Evolutionary conservation across 2,888 invertebrate species (phyloP), one percentile per base, ranked within the genome.

Genomic region (Agrochola macilenta): DNA sequence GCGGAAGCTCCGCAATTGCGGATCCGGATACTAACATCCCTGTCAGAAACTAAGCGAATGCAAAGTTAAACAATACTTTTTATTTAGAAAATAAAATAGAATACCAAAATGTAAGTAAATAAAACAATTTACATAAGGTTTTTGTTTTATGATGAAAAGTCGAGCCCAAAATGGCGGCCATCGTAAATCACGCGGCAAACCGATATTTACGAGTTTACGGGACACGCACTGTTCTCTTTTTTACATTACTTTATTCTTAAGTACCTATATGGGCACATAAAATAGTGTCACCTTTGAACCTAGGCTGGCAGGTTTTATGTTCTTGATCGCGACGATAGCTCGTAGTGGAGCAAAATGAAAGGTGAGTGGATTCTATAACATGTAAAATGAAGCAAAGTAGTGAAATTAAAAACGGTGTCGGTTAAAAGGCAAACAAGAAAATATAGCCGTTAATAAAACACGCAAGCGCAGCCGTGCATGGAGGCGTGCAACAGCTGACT

Each of bases 151-250:
- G 74, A 82, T 76, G 79, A 74, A 79, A 76, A 68, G 43, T 52
- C 65, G 58, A 72, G 69, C 69, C 70, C 77, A 58, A 74, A 74
- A 73, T 61, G 71, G 60, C 52, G 14, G 58, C 12, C 9, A 5
- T 70, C 85, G 82, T 87, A 86, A 86, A 87, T 87, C 82, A 85
- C 58, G 26, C 14, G 14, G 69, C 35, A 65, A 71, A 70, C 54
- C 76, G 26, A 82, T 87, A 87, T 86, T 86, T 86, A 85, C 85
- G 85, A 84, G 70, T 54, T 73, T 69, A 82, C 77, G 77, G 72
- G 74, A 7, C 20, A 85, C 85, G 81, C 85, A 74, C 35, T 61
- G 52, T 61, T 65, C n/a, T 35, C 35, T 58, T 65, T 69, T 78
- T 70, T 73, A 69, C 75, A 63, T 68, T 72, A n/a, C 70, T 68